Conservation (phyloP, 2,888 invertebrate genomes). For the Noctua janthe region DNA sequence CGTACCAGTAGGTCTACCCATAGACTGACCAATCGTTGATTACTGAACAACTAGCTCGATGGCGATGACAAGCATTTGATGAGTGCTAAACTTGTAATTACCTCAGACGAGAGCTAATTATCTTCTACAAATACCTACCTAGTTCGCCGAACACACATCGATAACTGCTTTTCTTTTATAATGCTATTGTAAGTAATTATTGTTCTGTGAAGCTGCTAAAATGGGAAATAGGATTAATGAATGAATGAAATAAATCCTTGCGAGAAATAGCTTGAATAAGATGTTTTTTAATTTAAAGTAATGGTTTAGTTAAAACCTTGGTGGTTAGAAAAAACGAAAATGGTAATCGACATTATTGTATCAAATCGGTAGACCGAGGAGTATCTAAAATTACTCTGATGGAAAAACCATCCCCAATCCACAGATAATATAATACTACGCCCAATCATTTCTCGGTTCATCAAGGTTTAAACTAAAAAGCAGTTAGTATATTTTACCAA, state of each 20-base stretch:
- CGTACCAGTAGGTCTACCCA: neutral
- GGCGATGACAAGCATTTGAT: constrained; percentile 46
- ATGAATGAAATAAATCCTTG: no score
- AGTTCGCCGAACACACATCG: constrained; percentile 17
- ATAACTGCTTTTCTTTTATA: constrained; percentile 31
- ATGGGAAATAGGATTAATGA: neutral
- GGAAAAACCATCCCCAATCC: no score
- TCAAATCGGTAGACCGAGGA: no score
- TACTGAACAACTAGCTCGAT: neutral
- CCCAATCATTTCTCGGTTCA: no score
- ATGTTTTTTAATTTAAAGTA: neutral
- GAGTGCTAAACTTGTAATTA: constrained; percentile 45
- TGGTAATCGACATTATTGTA: no score
- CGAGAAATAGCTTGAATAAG: neutral
- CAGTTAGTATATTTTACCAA: no score
- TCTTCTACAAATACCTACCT: constrained; percentile 10
- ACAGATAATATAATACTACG: no score
- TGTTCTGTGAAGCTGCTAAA: no score
- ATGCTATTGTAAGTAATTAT: neutral
- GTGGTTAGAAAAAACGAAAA: no score
- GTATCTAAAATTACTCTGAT: no score
- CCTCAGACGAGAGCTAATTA: constrained; percentile 53
- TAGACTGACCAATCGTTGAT: neutral
- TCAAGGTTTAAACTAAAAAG: no score
- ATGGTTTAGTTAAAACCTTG: neutral